Evolutionary conservation across 2,888 invertebrate genomes (phyloP), one percentile per base, ranked within the genome.

Genomic region (Phymatocera aterrima): DNA sequence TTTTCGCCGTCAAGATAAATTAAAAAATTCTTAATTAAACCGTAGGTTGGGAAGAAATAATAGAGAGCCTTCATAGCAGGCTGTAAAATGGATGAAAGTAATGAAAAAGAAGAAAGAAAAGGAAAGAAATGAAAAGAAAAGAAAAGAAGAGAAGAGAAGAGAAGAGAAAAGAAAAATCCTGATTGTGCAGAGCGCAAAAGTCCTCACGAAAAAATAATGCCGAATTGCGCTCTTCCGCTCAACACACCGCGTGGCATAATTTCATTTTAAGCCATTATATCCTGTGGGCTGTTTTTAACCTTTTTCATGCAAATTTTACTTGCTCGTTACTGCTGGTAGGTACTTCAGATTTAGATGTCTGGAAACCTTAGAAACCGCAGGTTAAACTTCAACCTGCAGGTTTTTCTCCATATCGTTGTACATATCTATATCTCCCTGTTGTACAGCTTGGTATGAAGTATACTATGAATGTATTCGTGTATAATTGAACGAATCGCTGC

Each of bases 301-400:
- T 72, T 68, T 60, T 72, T 72, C 51, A 72, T 72, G 70, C 70
- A 72, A 72, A 72, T 72, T 72, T 51, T 31, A 31, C 51, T 18
- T 51, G 51, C 51, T 43, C 15, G 51, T 72, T 72, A 72, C 43
- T 34, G 68, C 28, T 34, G 18, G 70, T 51, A n/a, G n/a, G n/a
- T n/a, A 10, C 28, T 60, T 28, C n/a, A 18, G 51, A 28, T 46
- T 24, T 68, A 24, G 43, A 48, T 51, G 34, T 31, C 48, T 70
- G 48, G 18, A 65, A 65, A 51, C 18, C 40, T 24, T 15, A 31
- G 48, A 72, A 18, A 72, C 28, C 12, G n/a, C n/a, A 72, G 21
- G 51, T 51, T 34, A 51, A 72, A 68, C 31, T 46, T 46, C 15
- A 43, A 3, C 61, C 31, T 37, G 34, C 61, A 37, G 37, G 34